phyloP scores from a whole-genome alignment of 2,113 vertebrate genomes.

The Hepsetus odoe region DNA sequence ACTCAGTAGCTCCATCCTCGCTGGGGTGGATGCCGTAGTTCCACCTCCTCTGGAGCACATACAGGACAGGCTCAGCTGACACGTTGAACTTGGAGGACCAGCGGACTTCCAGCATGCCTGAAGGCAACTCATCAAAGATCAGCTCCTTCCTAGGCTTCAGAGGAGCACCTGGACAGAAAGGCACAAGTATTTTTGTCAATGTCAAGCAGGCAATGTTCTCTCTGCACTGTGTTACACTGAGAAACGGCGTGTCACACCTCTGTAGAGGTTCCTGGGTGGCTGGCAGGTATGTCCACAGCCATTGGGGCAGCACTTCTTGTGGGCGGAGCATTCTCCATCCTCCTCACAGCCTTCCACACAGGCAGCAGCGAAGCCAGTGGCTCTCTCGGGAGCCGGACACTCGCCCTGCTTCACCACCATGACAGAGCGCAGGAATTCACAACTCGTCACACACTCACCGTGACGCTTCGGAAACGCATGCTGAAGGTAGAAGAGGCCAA shows the following conservation, averaged over 20 bases:
- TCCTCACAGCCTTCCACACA: constrained; percentile 90
- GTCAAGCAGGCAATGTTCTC: neutral
- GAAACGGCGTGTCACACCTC: constrained; percentile 80
- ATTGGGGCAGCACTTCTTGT: constrained; percentile 92
- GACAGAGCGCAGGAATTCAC: constrained; percentile 88
- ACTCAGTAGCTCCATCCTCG: constrained; percentile 84
- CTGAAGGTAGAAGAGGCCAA: constrained; percentile 59
- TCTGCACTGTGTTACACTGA: neutral
- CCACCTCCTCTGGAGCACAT: constrained; percentile 88
- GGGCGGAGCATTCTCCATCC: constrained; percentile 84
- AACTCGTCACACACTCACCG: constrained; percentile 92
- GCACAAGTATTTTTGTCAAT: neutral
- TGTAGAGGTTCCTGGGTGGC: constrained; percentile 86
- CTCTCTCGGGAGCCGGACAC: constrained; percentile 85
- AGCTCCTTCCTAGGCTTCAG: constrained; percentile 90
- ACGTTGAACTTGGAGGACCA: constrained; percentile 93
- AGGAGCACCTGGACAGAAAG: constrained; percentile 79
- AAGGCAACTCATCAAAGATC: constrained; percentile 77
- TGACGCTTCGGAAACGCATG: constrained; percentile 86
- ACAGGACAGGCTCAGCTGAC: constrained; percentile 88
- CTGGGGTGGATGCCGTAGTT: constrained; percentile 93
- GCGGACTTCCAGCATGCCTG: constrained; percentile 81
- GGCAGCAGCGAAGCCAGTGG: constrained; percentile 90
- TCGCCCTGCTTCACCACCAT: constrained; percentile 84
- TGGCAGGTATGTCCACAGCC: constrained; percentile 94